Base-by-base conservation (phyloP, 2,797 vertebrate species). In the Microctenopoma lineatum region DNA sequence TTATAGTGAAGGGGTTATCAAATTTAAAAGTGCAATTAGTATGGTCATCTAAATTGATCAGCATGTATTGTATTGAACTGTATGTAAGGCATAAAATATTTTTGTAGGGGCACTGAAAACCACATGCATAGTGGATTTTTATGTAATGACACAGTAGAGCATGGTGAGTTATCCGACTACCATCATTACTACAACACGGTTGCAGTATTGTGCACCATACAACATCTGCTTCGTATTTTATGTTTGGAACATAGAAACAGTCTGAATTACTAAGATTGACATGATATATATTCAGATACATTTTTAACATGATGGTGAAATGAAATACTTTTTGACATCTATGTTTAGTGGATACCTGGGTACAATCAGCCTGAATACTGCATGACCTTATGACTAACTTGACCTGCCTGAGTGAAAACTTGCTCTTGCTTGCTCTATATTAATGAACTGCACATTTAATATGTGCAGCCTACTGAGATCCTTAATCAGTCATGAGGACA, bases 11-110 rank as follows among this genome's bases (percentile, higher is more conserved):
- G 92, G 84, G 89, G 92, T 91, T 92, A 91, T 91, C 79, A 89
- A 84, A 84, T 85, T 84, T 84, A 83, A 90, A 94, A 95, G 94
- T 95, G 94, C 94, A 95, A 95, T 95, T 95, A 95, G 90, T 88
- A 91, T 87, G 87, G 83, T 91, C 91, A 92, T 92, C 77, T 79
- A 87, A 92, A 89, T 85, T 92, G 86, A 92, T 91, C 84, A 87
- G 91, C 86, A 87, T 91, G 87, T 91, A 81, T 90, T 91, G 88
- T 92, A 84, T 84, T 86, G 67, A 89, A 86, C 88, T 90, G 87
- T 93, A 82, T 91, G 84, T 86, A 80, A 87, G 87, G 78, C 85
- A 89, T 89, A 85, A 90, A 80, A 81, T 91, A 90, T 92, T 93
- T 92, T 93, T 92, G 74, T 89, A 92, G 75, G 82, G 79, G 84